Evolutionary conservation across 2,113 vertebrate genomes (phyloP).

Genomic region (Formicarius rufipectus): DNA sequence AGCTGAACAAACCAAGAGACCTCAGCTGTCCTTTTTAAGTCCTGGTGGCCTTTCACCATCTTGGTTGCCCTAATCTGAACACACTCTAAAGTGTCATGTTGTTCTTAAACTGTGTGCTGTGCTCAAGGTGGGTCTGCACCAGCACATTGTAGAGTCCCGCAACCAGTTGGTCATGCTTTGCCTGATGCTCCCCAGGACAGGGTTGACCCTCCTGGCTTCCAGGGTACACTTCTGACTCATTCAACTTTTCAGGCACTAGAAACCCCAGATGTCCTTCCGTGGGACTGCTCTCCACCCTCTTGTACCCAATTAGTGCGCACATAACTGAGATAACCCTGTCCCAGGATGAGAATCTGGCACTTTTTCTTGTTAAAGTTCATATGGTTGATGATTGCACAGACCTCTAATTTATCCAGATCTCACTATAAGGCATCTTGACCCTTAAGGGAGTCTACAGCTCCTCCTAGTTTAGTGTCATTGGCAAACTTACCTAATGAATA

Average conservation of each 20-base stretch:
- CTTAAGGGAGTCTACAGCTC: not conserved
- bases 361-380: not conserved
- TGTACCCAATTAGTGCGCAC: not conserved
- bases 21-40: not conserved
- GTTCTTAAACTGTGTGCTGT: not conserved
- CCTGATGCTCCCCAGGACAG: no score
- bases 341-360: not conserved
- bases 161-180: rapidly evolving
- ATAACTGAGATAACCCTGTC: not conserved
- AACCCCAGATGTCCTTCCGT: not conserved
- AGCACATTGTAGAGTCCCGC: not conserved
- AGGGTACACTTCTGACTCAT: not conserved
- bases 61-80: not conserved
- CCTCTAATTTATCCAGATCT: not conserved
- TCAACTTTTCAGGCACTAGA: not conserved
- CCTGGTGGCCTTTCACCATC: not conserved
- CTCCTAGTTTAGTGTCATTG: not conserved
- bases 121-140: no score
- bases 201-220: not conserved
- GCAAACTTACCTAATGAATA: not conserved
- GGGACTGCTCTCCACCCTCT: not conserved
- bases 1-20: no score
- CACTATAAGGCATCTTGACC: not conserved
- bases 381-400: no score
- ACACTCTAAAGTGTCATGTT: not conserved